Conservation (phyloP, 2,888 invertebrate species). For the Drosophila anomalata region DNA sequence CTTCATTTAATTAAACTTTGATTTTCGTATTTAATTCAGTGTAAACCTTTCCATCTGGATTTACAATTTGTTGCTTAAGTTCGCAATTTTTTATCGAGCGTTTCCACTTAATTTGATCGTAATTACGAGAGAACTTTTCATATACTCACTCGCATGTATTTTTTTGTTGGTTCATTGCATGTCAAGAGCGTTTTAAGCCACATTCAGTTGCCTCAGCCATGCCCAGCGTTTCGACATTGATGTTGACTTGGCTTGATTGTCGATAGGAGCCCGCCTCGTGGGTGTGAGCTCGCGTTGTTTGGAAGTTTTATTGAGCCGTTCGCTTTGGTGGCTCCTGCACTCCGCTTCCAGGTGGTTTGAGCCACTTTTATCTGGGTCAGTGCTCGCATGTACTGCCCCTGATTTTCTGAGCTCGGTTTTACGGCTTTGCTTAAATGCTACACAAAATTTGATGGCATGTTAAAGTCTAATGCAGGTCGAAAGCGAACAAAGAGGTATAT, state of each 20-base stretch:
- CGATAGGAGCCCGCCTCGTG: conserved; percentile 20
- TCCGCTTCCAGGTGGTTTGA: conserved; percentile 17
- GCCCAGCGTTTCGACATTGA: conserved; percentile 35
- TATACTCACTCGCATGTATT: neutral
- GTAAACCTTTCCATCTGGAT: neutral
- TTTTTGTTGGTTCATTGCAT: conserved; percentile 57
- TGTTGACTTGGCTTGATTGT: conserved; percentile 32
- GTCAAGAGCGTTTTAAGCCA: conserved; percentile 60
- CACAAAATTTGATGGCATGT: conserved; percentile 21
- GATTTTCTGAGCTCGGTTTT: conserved; percentile 5
- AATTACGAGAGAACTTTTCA: conserved; percentile 31
- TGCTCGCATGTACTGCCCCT: conserved; percentile 18
- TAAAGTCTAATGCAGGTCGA: conserved; percentile 7
- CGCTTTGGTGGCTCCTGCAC: conserved; percentile 22
- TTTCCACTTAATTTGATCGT: conserved; percentile 40
- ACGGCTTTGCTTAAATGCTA: conserved; percentile 12
- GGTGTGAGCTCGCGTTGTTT: conserved; percentile 14
- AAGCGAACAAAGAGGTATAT: neutral
- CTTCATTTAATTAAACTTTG: neutral
- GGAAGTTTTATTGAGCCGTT: conserved; percentile 33
- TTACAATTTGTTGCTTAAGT: neutral
- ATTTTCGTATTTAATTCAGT: neutral
- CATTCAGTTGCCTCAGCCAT: conserved; percentile 24
- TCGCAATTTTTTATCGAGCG: conserved; percentile 10
- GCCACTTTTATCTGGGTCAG: conserved; percentile 22